Percentiles rank a stretch among this genome's conserved stretches.
Conservation (phyloP, 2,797 vertebrate species). For the Chelon labrosus region DNA sequence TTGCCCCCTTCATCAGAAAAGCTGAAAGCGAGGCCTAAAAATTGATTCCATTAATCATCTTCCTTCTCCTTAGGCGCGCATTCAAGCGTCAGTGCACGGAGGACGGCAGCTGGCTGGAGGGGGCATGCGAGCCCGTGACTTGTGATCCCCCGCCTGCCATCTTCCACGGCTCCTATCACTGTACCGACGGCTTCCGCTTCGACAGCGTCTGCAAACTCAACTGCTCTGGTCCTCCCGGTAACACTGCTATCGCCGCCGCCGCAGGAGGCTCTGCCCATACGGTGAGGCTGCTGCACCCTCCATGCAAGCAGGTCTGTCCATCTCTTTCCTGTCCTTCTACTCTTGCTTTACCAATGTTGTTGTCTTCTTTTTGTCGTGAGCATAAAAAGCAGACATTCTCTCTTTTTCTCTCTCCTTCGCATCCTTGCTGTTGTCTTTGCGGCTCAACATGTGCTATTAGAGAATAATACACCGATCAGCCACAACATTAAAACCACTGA, state of each 20-base stretch:
- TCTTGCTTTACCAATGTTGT: slow-evolving; percentile 57
- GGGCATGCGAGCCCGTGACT: slow-evolving; percentile 92
- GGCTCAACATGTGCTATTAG: not conserved
- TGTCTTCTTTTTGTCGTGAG: slow-evolving; percentile 38
- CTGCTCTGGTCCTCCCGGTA: slow-evolving; percentile 88
- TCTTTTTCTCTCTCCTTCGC: slow-evolving; percentile 44
- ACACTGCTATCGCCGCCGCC: slow-evolving; percentile 53
- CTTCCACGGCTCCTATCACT: slow-evolving; percentile 95
- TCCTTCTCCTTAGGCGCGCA: slow-evolving; percentile 85
- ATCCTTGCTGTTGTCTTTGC: slow-evolving; percentile 21
- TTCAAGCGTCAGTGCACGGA: slow-evolving; percentile 97
- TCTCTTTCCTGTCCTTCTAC: slow-evolving; percentile 75
- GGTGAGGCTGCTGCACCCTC: slow-evolving; percentile 80
- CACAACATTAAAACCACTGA: too few species aligned
- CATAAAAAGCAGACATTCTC: slow-evolving; percentile 29
- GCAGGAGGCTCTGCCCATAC: slow-evolving; percentile 80
- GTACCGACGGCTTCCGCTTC: slow-evolving; percentile 94
- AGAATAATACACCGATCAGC: not conserved
- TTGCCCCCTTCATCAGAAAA: not conserved
- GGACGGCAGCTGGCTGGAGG: slow-evolving; percentile 94
- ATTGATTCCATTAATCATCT: not conserved
- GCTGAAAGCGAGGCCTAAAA: not conserved
- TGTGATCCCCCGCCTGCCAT: slow-evolving; percentile 92
- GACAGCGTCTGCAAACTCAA: slow-evolving; percentile 95
- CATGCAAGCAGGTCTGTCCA: slow-evolving; percentile 88